These are phyloP conservation scores for Ardeotis arabs DNA, from an alignment of 2,113 vertebrate species.

Conservation along the genomic window DNA sequence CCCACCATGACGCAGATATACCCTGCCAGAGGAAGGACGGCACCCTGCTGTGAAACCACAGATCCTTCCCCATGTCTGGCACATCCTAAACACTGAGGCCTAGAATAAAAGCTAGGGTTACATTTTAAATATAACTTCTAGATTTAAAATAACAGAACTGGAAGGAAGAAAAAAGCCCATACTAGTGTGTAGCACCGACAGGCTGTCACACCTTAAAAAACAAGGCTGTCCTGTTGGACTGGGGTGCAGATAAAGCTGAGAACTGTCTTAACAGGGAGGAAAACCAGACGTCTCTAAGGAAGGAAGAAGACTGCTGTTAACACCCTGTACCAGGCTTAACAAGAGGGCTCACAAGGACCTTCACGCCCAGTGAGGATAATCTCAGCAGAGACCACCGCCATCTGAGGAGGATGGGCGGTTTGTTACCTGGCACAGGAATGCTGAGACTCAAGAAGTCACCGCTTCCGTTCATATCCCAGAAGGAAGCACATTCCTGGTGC, in stretches of 20 bases:
- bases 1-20: neutral
- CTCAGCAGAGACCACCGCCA: neutral
- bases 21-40: conserved; percentile 51
- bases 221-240: neutral
- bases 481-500: conserved; percentile 5
- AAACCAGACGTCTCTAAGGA: neutral
- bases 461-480: neutral
- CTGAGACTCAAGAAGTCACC: neutral
- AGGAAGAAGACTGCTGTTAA: neutral
- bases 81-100: neutral
- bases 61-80: conserved; percentile 20
- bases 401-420: accelerated
- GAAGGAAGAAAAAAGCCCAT: neutral
- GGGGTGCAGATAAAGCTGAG: neutral
- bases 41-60: conserved; percentile 54
- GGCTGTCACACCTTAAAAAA: neutral
- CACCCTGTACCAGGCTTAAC: accelerated
- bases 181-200: neutral
- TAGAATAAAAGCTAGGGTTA: conserved; percentile 22
- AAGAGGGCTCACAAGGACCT: neutral
- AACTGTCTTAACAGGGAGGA: neutral
- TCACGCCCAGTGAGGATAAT: neutral
- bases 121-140: conserved; percentile 31
- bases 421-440: neutral
- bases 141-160: neutral